Evolutionary conservation across 2,888 invertebrate species (phyloP).

Genomic region (Holacanthella duospinosa): DNA sequence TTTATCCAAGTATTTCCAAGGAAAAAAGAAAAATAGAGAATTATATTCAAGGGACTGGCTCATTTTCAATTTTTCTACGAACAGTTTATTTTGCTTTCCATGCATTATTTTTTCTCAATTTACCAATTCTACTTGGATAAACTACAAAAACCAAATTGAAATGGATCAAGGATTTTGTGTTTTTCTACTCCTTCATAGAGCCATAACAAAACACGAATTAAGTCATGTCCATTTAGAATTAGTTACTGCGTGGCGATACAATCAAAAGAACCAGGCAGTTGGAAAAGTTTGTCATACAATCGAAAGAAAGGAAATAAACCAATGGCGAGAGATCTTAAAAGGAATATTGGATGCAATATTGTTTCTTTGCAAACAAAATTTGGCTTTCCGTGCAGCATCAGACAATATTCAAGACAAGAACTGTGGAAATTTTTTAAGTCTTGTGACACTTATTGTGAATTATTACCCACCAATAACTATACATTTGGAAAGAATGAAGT

Average conservation of each 20-base stretch:
- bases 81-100: background rate
- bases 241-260: background rate
- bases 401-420: background rate
- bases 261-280: background rate
- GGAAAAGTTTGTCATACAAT: background rate
- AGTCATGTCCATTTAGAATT: background rate
- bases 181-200: background rate
- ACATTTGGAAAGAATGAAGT: background rate
- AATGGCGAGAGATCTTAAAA: background rate
- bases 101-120: background rate
- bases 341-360: background rate
- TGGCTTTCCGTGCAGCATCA: background rate
- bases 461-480: background rate
- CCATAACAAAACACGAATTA: background rate
- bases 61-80: background rate
- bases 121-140: background rate
- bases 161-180: background rate
- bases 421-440: conserved; percentile 5
- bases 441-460: background rate
- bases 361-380: background rate
- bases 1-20: background rate
- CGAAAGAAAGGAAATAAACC: background rate
- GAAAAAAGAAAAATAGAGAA: background rate
- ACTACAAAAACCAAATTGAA: background rate
- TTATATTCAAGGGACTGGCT: background rate